These are phyloP conservation scores for Ips typographus DNA, from an alignment of 1,140 invertebrate genomes.

Conservation along the genomic window DNA sequence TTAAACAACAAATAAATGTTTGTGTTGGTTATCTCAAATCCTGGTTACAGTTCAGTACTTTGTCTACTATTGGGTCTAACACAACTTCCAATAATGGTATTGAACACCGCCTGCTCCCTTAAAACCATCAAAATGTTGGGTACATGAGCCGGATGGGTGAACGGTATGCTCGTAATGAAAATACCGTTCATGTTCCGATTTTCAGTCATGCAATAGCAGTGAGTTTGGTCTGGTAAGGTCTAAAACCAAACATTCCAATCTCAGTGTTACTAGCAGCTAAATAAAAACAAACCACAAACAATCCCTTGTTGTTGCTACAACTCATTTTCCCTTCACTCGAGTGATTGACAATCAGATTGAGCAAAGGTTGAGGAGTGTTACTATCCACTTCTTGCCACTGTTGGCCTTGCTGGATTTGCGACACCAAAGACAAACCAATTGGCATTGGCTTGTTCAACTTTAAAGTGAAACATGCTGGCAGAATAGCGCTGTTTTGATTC, in stretches of 20 bases:
- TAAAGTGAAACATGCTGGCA: constrained; percentile 90
- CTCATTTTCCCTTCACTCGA: constrained; percentile 69
- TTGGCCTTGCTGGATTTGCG: constrained; percentile 70
- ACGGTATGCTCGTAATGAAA: constrained; percentile 80
- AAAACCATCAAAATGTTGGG: constrained; percentile 81
- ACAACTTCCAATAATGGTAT: constrained; percentile 84
- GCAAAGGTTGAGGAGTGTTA: constrained; percentile 65
- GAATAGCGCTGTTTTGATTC: constrained; percentile 79
- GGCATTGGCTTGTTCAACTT: constrained; percentile 85
- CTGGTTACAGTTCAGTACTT: constrained; percentile 54
- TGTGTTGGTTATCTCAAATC: no score
- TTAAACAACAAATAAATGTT: constrained; percentile 40
- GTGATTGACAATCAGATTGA: constrained; percentile 75
- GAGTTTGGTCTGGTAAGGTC: constrained; percentile 87
- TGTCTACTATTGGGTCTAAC: constrained; percentile 75
- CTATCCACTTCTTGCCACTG: constrained; percentile 73
- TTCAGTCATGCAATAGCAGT: constrained; percentile 92
- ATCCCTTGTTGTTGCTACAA: constrained; percentile 68
- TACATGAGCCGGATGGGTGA: constrained; percentile 93
- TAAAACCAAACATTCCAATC: constrained; percentile 53
- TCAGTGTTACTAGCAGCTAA: neutral
- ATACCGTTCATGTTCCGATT: constrained; percentile 76
- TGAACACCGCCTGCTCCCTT: constrained; percentile 89
- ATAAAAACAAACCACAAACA: constrained; percentile 72
- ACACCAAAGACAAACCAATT: constrained; percentile 74